These are phyloP conservation scores for Nesogale talazaci DNA, from an alignment of 2,113 vertebrate genomes.

Conservation along the genomic window DNA sequence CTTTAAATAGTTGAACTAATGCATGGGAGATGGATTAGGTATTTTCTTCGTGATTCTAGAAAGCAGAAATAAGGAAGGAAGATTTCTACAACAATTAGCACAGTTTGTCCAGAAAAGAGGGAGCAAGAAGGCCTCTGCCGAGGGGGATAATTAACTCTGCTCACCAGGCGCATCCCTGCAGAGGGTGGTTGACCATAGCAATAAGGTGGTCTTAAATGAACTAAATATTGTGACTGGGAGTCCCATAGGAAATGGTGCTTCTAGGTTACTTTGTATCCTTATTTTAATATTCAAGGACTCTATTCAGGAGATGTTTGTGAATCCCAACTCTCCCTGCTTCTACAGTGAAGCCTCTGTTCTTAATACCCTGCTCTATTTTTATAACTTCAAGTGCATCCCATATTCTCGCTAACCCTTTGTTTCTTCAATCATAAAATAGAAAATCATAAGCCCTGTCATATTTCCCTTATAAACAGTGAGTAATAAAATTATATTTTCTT, in stretches of 20 bases:
- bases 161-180: background rate
- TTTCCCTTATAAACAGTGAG: background rate
- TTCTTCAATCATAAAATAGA: slow-evolving; percentile 21
- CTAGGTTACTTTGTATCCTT: background rate
- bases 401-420: background rate
- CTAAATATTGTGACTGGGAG: background rate
- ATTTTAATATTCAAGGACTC: slow-evolving; percentile 14
- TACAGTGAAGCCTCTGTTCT: background rate
- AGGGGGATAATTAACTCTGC: background rate
- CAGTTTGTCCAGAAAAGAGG: background rate
- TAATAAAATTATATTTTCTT: slow-evolving; percentile 39
- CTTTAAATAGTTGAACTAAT: background rate
- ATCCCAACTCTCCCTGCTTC: background rate
- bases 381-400: background rate
- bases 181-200: background rate
- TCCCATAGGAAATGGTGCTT: background rate
- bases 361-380: background rate
- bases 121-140: background rate
- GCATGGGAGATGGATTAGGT: background rate
- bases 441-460: background rate
- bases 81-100: slow-evolving; percentile 38
- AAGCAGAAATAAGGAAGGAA: background rate
- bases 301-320: background rate
- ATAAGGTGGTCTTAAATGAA: background rate
- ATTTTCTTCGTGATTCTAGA: slow-evolving; percentile 27